Evolutionary conservation across 2,113 vertebrate species (phyloP), one percentile per base, ranked within the genome.

Genomic region (Sula dactylatra): DNA sequence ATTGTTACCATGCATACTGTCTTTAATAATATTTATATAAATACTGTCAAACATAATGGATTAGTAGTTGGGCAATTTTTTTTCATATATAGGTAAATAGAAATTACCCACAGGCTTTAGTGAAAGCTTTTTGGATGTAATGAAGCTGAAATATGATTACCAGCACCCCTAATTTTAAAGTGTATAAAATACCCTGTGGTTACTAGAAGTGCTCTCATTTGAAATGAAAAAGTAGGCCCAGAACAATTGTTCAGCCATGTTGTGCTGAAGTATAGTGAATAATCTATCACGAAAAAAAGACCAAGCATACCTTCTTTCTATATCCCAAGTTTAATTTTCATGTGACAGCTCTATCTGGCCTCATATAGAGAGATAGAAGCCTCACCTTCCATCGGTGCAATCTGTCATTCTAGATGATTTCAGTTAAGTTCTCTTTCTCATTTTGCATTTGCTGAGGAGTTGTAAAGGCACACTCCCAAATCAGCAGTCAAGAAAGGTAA

Each of bases 361-460:
- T 45, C 44, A 45, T 45, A 16, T 45, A 45, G 15, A 45, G 16
- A 45, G 44, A 45, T 7, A 45, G 44, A 45, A 94, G 71, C 42
- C 29, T 93, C 54, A 34, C 36, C 32, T 88, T 49, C 73, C 87
- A 80, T 93, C 78, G 91, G 58, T 55, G 29, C 70, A 95, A 70
- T 85, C 81, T 93, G 89, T 88, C 91, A 87, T 93, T 94, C 70
- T 50, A 29, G 64, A 47, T 95, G 66, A 82, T 91, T 95, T 97
- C 94, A 91, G 65, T 96, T 82, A 87, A 70, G 50, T 95, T 96
- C 62, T 94, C 58, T 88, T 95, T 70, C 71, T 93, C 19, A 1
- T 93, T 93, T 93, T 92, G 54, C 31, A 66, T 91, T 96, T 96
- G 36, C 66, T 45, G 70, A 87, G 44, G 50, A 91, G 49, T 79